Conservation (phyloP, 2,888 invertebrate species). For the Tipula helvola region DNA sequence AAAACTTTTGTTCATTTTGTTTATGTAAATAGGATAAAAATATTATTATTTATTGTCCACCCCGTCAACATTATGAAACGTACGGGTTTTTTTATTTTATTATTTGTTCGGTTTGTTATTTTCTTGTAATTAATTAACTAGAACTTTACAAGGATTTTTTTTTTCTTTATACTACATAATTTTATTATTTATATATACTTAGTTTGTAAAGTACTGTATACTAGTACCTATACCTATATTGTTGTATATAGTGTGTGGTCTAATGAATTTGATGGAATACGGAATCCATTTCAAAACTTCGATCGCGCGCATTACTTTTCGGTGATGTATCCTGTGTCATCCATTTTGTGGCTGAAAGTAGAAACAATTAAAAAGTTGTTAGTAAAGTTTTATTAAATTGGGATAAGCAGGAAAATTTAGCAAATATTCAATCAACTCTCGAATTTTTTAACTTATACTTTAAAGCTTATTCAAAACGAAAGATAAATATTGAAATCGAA, state of each 20-base stretch:
- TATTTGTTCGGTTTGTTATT: neutral
- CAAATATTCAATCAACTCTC: too few relatives aligned
- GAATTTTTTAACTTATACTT: too few relatives aligned
- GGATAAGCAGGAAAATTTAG: too few relatives aligned
- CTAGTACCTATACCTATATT: neutral
- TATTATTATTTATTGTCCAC: neutral
- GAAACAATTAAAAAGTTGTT: neutral
- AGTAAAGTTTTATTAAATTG: too few relatives aligned
- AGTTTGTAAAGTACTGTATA: neutral
- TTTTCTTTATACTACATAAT: neutral
- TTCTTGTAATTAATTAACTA: neutral
- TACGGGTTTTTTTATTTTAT: neutral
- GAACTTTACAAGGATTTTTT: neutral
- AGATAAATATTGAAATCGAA: too few relatives aligned
- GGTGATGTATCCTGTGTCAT: neutral
- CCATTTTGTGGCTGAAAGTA: neutral
- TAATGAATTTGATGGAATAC: neutral
- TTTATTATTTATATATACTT: neutral
- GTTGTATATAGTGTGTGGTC: neutral
- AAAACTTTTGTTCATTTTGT: neutral
- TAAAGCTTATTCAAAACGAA: too few relatives aligned
- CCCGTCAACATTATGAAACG: neutral
- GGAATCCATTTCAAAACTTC: neutral
- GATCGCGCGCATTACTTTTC: neutral
- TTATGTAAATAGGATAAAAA: constrained; percentile 4